phyloP scores from a whole-genome alignment of 2,797 vertebrate genomes.

The Molossus alvarezi region DNA sequence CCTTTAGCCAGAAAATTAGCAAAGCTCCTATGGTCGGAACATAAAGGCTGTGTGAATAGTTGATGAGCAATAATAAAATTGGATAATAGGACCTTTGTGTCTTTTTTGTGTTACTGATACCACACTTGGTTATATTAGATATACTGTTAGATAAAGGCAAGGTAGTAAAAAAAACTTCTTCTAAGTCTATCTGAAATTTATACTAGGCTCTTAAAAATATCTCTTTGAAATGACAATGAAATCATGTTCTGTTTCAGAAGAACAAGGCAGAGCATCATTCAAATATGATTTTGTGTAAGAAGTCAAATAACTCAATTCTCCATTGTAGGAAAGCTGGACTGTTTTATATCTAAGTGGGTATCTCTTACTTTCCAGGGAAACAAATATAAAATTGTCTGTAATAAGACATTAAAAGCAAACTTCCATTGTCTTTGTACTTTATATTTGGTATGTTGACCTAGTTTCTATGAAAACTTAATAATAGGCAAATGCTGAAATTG shows the following conservation, averaged over 20 bases:
- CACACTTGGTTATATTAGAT: not conserved
- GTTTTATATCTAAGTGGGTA: conserved; percentile 56
- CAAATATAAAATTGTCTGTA: conserved; percentile 46
- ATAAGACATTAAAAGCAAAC: conserved; percentile 72
- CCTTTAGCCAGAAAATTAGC: not conserved
- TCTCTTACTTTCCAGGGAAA: conserved; percentile 75
- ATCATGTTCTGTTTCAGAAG: conserved; percentile 4
- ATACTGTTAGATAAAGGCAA: not conserved
- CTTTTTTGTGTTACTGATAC: not conserved
- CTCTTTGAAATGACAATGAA: conserved; percentile 21
- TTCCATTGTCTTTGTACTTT: conserved; percentile 49
- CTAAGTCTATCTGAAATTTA: not conserved
- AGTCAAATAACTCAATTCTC: conserved; percentile 68
- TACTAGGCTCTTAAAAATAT: not conserved
- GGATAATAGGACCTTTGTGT: not conserved
- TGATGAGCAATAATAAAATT: not conserved
- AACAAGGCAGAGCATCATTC: conserved; percentile 3
- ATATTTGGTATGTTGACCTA: conserved; percentile 28
- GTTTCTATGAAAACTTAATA: conserved; percentile 72
- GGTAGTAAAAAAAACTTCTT: not conserved
- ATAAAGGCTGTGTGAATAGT: not conserved
- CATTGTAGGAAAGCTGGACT: conserved; percentile 4
- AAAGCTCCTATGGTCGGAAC: not conserved
- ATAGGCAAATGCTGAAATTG: conserved; percentile 33
- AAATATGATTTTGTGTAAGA: conserved; percentile 53